These are phyloP conservation scores for Melangyna quadrimaculata DNA, from an alignment of 2,888 invertebrate genomes.

Conservation along the genomic window DNA sequence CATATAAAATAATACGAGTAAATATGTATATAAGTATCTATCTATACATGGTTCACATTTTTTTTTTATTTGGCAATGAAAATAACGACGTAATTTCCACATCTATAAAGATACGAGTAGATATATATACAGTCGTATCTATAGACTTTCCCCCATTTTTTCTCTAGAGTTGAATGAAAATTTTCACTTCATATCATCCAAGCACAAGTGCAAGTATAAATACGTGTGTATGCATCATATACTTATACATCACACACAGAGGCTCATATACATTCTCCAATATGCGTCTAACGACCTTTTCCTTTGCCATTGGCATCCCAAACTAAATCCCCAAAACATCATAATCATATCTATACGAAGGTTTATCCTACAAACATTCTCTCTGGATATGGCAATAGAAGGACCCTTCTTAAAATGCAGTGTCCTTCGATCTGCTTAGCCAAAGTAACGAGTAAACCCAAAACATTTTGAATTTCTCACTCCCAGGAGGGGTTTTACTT, in stretches of 20 bases:
- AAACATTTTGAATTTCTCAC: neutral
- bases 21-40: neutral
- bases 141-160: conserved; percentile 11
- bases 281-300: conserved; percentile 53
- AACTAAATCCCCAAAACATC: conserved; percentile 53
- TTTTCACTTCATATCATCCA: conserved; percentile 6
- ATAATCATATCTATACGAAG: conserved; percentile 44
- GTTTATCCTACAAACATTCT: neutral
- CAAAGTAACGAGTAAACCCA: neutral
- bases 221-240: neutral
- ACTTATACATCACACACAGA: neutral
- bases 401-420: conserved; percentile 31
- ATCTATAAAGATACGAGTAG: conserved; percentile 24
- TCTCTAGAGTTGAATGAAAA: conserved; percentile 49
- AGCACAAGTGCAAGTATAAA: neutral
- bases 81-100: conserved; percentile 55
- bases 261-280: conserved; percentile 23
- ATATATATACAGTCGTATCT: neutral
- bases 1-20: neutral
- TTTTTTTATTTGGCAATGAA: conserved; percentile 60
- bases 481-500: conserved; percentile 10
- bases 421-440: conserved; percentile 25
- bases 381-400: neutral
- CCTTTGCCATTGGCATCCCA: conserved; percentile 20
- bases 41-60: neutral